phyloP scores from a whole-genome alignment of 35 echinoderm and acorn worm genomes.

The Heliocidaris tuberculata region DNA sequence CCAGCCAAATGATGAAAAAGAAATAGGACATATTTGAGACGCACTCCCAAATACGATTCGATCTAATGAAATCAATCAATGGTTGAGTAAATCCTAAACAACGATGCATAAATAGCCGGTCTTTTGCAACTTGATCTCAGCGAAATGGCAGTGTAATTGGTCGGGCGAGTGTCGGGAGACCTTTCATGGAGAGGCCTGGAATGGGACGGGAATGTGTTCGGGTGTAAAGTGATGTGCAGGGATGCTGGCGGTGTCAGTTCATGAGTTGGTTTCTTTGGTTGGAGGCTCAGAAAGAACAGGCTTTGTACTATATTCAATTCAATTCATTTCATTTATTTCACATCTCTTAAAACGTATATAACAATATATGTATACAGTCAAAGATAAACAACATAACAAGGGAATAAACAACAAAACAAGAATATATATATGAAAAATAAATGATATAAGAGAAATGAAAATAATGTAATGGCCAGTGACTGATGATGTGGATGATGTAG shows the following conservation, averaged over 20 bases:
- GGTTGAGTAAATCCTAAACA: conserved; percentile 18
- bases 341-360: too few species aligned
- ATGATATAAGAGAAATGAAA: too few species aligned
- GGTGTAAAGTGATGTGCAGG: conserved; percentile 33
- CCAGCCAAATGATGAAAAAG: neutral
- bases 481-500: too few species aligned
- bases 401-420: too few species aligned
- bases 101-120: conserved; percentile 20
- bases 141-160: conserved; percentile 25
- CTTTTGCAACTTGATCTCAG: neutral
- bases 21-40: neutral
- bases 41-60: neutral
- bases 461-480: too few species aligned
- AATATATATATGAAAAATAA: too few species aligned
- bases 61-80: conserved; percentile 22
- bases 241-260: neutral
- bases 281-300: too few species aligned
- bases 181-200: neutral
- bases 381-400: too few species aligned
- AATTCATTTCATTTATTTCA: too few species aligned
- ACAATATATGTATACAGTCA: too few species aligned
- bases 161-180: conserved; percentile 7
- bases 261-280: neutral
- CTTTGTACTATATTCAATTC: too few species aligned
- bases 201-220: conserved; percentile 13